Evolutionary conservation across 2,888 invertebrate genomes (phyloP).

Genomic region (Caenorhabditis angaria): DNA sequence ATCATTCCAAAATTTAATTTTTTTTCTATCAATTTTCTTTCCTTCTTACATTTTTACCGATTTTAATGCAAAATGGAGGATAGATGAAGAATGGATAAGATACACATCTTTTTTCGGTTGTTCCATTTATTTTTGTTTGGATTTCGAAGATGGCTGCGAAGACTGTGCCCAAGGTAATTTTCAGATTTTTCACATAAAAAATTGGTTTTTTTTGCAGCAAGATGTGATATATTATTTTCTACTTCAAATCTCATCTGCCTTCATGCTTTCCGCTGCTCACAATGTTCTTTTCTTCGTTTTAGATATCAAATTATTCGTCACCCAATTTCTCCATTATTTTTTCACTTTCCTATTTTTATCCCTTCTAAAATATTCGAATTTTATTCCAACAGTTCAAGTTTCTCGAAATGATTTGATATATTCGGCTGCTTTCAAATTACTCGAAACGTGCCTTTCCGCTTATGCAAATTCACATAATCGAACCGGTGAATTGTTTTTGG

Average conservation of each 20-base stretch:
- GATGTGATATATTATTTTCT: constrained; percentile 41
- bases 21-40: no score
- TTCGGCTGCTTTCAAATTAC: constrained; percentile 55
- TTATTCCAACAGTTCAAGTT: constrained; percentile 27
- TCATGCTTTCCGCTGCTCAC: constrained; percentile 68
- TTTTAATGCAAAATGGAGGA: no score
- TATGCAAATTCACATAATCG: constrained; percentile 65
- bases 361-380: constrained; percentile 22
- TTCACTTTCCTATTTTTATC: constrained; percentile 57
- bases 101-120: no score
- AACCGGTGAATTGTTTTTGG: constrained; percentile 65
- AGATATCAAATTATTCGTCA: constrained; percentile 59
- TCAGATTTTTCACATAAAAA: constrained; percentile 1
- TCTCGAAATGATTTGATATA: constrained; percentile 32
- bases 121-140: no score
- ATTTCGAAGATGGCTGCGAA: no score
- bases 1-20: no score
- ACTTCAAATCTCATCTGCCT: constrained; percentile 61
- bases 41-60: no score
- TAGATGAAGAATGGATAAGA: no score
- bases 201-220: constrained; percentile 15
- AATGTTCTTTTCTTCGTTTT: constrained; percentile 69
- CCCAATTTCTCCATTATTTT: constrained; percentile 65
- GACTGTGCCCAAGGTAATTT: no score
- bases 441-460: constrained; percentile 55